These are phyloP conservation scores for Xenops minutus DNA, from an alignment of 2,797 vertebrate genomes.

Conservation along the genomic window DNA sequence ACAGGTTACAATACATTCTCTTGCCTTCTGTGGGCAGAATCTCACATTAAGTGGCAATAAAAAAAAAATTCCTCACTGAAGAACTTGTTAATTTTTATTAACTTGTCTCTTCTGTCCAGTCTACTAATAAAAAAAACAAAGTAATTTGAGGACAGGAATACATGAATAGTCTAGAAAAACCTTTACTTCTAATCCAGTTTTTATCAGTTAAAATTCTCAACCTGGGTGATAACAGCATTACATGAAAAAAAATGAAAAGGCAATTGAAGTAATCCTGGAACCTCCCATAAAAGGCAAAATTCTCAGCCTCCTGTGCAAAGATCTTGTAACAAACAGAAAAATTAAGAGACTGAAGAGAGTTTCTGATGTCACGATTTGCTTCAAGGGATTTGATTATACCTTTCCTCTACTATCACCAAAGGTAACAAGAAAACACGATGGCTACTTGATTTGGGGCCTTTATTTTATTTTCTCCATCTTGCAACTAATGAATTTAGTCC, in stretches of 20 bases:
- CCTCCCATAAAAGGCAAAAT: not conserved
- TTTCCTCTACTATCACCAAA: not conserved
- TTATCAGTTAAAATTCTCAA: not conserved
- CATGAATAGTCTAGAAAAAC: not conserved
- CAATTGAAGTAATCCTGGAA: not conserved
- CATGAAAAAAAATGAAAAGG: not conserved
- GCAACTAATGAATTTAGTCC: not conserved
- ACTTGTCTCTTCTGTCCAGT: not conserved
- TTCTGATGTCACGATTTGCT: not conserved
- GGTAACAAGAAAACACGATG: accelerated
- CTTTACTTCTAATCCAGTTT: not conserved
- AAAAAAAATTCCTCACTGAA: not conserved
- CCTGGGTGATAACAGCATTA: not conserved
- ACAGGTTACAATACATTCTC: not conserved
- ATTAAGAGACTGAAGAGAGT: not conserved
- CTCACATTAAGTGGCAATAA: not conserved
- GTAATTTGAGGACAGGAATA: not conserved
- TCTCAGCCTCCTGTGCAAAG: not conserved
- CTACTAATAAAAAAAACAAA: not conserved
- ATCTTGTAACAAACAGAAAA: not conserved
- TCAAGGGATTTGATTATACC: not conserved
- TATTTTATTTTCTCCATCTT: not conserved
- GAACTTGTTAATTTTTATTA: not conserved
- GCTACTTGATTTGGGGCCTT: not conserved
- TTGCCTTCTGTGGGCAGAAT: not conserved